phyloP scores from a whole-genome alignment of 2,888 invertebrate species.

The Drosophila multiciliata region DNA sequence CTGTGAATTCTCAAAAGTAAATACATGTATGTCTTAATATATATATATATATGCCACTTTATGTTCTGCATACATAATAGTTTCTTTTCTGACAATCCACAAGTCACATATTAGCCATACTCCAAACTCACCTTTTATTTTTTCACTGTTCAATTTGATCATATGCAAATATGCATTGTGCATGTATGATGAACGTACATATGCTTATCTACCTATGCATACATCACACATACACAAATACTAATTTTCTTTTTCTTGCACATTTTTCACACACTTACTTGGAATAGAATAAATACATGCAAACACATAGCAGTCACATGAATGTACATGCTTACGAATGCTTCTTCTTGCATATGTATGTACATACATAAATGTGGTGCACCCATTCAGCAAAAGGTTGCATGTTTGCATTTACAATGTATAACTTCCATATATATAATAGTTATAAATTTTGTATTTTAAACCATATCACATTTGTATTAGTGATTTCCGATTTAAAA shows the following conservation, averaged over 20 bases:
- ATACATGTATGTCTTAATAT: constrained; percentile 12
- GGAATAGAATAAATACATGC: not conserved
- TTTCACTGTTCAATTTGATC: not conserved
- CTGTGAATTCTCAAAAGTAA: constrained; percentile 48
- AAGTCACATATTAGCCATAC: constrained; percentile 41
- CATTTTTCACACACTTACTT: constrained; percentile 7
- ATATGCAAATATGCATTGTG: not conserved
- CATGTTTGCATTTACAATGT: not conserved
- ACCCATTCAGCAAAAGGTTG: not conserved
- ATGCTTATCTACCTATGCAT: not conserved
- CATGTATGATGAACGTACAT: not conserved
- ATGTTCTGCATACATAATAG: constrained; percentile 23
- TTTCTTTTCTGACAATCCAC: constrained; percentile 49
- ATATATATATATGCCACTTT: constrained; percentile 23
- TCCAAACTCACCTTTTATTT: constrained; percentile 27
- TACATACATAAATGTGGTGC: not conserved
- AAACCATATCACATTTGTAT: not conserved
- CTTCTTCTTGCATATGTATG: constrained; percentile 1
- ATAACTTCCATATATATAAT: not conserved
- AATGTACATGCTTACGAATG: constrained; percentile 2
- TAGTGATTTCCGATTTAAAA: not conserved
- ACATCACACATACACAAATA: constrained; percentile 4
- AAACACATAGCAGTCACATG: constrained; percentile 9
- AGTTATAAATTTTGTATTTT: not conserved
- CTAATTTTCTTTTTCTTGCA: not conserved